Evolutionary conservation across 2,113 vertebrate genomes (phyloP), one percentile per base, ranked within the genome.

Genomic region (Zosterops pallidus): DNA sequence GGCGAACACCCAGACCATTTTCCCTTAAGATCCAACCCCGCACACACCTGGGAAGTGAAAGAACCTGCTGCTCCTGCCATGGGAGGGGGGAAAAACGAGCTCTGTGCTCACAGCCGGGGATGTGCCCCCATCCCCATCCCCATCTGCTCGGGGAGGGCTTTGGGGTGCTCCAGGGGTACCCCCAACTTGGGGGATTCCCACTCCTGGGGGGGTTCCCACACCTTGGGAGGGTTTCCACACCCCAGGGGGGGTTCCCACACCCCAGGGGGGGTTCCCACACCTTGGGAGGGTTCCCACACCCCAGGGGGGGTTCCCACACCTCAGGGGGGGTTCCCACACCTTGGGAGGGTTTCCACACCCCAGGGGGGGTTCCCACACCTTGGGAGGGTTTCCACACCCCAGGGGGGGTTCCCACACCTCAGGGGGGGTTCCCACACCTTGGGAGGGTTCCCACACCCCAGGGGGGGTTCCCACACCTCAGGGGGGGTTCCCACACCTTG

Each of bases 11-110:
- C 20, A 29, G 12, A 15, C 6, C 24, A 11, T 44, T 41, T 25
- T 41, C 1, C 4, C 39, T 33, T 21, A 9, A 14, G 9, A 17
- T 20, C 67, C 9, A 13, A 63, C 2, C 52, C 39, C n/a, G 62
- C 29, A 8, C 63, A 35, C 24, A 18, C n/a, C 25, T 19, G 56
- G 56, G 41, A 29, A 53, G 46, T 0, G 2, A 46, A 69, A 20
- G 69, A 28, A 57, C 50, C 46, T n/a, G 56, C 50, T 8, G 42
- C 63, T 23, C 0, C 71, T 24, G 63, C 13, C 4, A 10, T 10
- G 70, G 4, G 21, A 83, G 5, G 4, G 0, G 39, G 23, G 17
- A 15, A 20, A 49, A 60, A 7, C 5, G 16, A 35, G 0, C 31
- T 26, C n/a, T 1, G 64, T 41, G 78, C 65, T n/a, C 55, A 5